Base-by-base conservation (phyloP, 37 sponge, comb jelly and placozoan genomes). In the Diacarnus erythraeanus region DNA sequence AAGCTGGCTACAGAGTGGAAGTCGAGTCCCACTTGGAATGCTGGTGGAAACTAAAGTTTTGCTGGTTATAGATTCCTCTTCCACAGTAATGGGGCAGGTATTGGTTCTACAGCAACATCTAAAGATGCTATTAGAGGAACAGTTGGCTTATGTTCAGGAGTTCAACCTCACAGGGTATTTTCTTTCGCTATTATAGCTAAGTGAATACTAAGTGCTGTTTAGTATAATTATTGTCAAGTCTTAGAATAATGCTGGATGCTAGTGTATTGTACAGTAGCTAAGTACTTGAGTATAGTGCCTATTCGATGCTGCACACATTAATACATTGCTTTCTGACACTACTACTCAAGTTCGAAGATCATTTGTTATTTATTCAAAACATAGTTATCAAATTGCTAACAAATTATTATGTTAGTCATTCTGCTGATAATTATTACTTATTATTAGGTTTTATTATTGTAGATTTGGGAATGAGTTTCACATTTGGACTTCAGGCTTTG, bases 111-210 rank as follows among this genome's bases (percentile, higher is more conserved):
- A 84, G 71, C 38, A 76, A 30, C 71, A 77, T 44, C 59, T 84
- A 23, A 58, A 44, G 26, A 66, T 69, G 58, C 70, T 76, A 23
- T 43, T 82, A 36, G 54, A 64, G 35, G 74, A 82, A 17, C 82
- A 82, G 54, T 41, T 82, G 29, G 36, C 74, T 33, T 65, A 47
- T 40, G 42, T 40, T 2, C 42, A 69, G 23, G 61, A 54, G 9
- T 84, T 84, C 77, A 84, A 84, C 70, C 36, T 84, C 22, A 21
- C 77, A 47, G 69, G 84, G 84, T 84, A 30, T 25, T 38, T 25
- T 25, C 18, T 27, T 63, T 63, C 18, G 6, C 64, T n/a, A n/a
- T n/a, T n/a, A n/a, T n/a, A n/a, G n/a, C n/a, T n/a, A n/a, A n/a
- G n/a, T n/a, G n/a, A n/a, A n/a, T n/a, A n/a, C n/a, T n/a, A n/a